Evolutionary conservation across 2,888 invertebrate genomes (phyloP).

Genomic region (Helobdella robusta): DNA sequence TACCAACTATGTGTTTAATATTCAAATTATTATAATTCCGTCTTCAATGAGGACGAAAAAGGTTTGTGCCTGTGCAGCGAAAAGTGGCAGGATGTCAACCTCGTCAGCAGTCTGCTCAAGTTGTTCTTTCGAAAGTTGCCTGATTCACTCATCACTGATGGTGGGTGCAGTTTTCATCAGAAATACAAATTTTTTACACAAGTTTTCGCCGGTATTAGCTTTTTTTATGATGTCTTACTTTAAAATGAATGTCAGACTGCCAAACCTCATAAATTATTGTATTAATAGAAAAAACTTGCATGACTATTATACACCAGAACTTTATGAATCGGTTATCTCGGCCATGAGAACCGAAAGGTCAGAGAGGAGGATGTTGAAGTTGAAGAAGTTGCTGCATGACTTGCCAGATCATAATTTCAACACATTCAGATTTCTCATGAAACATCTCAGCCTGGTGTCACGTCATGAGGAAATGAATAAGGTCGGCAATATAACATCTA

Average conservation of each 20-base stretch:
- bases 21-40: too few relatives aligned
- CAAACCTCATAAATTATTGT: too few relatives aligned
- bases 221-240: too few relatives aligned
- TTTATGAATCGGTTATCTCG: constrained; percentile 83
- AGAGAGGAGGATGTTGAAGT: constrained; percentile 65
- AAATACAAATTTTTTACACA: too few relatives aligned
- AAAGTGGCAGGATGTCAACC: constrained; percentile 84
- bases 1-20: too few relatives aligned
- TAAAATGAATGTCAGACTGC: too few relatives aligned
- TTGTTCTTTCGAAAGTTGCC: constrained; percentile 78
- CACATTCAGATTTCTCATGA: constrained; percentile 78
- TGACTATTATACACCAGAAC: constrained; percentile 52
- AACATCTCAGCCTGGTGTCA: constrained; percentile 71
- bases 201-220: too few relatives aligned
- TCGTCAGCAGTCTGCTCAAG: constrained; percentile 84
- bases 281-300: not conserved
- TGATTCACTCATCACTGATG: constrained; percentile 75
- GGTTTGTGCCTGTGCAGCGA: constrained; percentile 46
- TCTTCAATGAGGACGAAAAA: constrained; percentile 41
- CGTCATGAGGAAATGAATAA: constrained; percentile 72
- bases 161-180: too few relatives aligned
- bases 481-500: too few relatives aligned
- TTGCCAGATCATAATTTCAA: constrained; percentile 84
- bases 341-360: constrained; percentile 76
- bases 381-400: constrained; percentile 64